phyloP scores from a whole-genome alignment of 2,888 invertebrate genomes.

The Eristalis tenax region DNA sequence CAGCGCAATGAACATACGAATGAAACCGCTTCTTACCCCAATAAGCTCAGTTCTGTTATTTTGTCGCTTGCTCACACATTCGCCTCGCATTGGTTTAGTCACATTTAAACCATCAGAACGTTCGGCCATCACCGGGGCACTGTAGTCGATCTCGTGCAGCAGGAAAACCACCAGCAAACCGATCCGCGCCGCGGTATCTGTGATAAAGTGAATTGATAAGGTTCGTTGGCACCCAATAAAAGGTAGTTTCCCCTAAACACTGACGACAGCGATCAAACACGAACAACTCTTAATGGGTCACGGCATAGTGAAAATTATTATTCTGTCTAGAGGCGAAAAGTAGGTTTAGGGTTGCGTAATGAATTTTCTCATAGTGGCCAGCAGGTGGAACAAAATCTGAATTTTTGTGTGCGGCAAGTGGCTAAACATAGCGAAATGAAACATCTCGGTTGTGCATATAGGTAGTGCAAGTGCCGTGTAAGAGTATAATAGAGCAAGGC shows the following conservation, averaged over 20 bases:
- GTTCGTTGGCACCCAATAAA: neutral
- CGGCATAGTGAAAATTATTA: neutral
- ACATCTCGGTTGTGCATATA: neutral
- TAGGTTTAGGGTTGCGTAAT: conserved; percentile 38
- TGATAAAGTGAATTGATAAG: neutral
- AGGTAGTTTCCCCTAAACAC: neutral
- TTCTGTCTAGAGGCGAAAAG: neutral
- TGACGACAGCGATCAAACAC: neutral
- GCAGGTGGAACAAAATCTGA: conserved; percentile 18
- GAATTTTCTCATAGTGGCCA: neutral
- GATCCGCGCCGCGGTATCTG: conserved; percentile 24
- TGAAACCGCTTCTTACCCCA: neutral
- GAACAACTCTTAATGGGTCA: neutral
- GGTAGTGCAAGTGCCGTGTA: neutral
- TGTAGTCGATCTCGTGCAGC: conserved; percentile 37
- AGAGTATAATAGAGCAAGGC: conserved; percentile 41
- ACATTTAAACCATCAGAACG: conserved; percentile 52
- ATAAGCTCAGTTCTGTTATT: neutral
- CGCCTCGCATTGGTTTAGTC: conserved; percentile 8
- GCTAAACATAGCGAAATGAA: neutral
- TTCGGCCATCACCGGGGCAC: conserved; percentile 17
- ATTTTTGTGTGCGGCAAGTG: neutral
- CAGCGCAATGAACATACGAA: neutral
- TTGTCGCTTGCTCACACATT: conserved; percentile 1
- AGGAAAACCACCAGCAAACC: neutral